Evolutionary conservation across 2,888 invertebrate genomes (phyloP), one percentile per base, ranked within the genome.

Genomic region (Desoria tigrina): DNA sequence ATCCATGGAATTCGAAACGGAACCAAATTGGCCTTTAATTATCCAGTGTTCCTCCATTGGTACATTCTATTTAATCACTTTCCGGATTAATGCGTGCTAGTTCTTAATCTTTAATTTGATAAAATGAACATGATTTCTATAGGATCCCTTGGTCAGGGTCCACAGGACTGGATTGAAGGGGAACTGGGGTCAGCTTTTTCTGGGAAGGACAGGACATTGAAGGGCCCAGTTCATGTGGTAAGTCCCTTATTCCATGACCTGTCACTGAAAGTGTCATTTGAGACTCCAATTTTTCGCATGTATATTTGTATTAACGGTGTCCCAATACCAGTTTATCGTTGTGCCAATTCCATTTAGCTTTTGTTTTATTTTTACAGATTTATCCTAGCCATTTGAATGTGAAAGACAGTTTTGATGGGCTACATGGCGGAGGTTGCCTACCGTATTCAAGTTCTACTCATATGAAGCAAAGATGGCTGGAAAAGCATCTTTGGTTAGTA

Each of bases 21-120:
- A 83, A 0, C 78, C 79, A 1, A 83, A 86, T 0, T 90, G 90
- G 86, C 86, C 88, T 0, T 82, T 95, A 0, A 79, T 94, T 2
- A 90, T 90, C 0, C 96, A 97, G 81, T 90, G 92, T 62, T 95
- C 94, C 32, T 95, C 94, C 73, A 88, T 97, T 45, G 97, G 96
- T 26, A 89, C 4, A 32, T 32, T 24, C 24, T 24, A 49, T 39
- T 11, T 39, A 39, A 39, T 39, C 11, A 11, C 39, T 11, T 39
- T 39, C 39, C 11, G 11, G 11, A 16, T 39, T 39, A 39, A 39
- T n/a, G n/a, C n/a, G n/a, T n/a, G n/a, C n/a, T n/a, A n/a, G n/a
- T n/a, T n/a, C n/a, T n/a, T n/a, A n/a, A n/a, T n/a, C n/a, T n/a
- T n/a, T n/a, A n/a, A n/a, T n/a, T n/a, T n/a, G n/a, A n/a, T n/a